A percentile compares a stretch with the other conserved stretches of the same genome.
Evolutionary conservation across 2,797 vertebrate genomes (phyloP).

Genomic region (Aldrovandia affinis): DNA sequence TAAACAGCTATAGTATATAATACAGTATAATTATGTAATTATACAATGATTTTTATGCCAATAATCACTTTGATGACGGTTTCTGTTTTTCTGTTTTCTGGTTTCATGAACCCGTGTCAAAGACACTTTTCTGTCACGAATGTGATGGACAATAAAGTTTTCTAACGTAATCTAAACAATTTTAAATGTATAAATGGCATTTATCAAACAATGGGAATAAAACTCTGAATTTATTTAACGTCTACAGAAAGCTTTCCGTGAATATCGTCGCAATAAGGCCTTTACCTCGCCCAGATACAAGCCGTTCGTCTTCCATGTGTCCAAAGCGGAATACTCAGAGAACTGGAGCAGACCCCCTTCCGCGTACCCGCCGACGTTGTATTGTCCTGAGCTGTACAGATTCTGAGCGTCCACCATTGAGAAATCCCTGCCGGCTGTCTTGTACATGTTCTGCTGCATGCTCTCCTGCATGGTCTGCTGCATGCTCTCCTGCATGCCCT

Average conservation of each 20-base stretch:
- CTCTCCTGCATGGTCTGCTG: background rate
- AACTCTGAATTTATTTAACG: too few relatives aligned
- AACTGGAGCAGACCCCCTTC: slow-evolving; percentile 34
- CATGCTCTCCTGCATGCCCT: too few relatives aligned
- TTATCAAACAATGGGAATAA: background rate
- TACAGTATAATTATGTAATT: too few relatives aligned
- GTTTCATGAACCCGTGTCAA: too few relatives aligned
- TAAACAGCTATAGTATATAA: too few relatives aligned
- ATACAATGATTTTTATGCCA: background rate
- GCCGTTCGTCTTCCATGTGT: slow-evolving; percentile 57
- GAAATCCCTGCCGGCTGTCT: slow-evolving; percentile 35
- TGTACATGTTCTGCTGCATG: slow-evolving; percentile 36
- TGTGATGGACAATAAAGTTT: too few relatives aligned
- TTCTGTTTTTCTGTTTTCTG: too few relatives aligned
- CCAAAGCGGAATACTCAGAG: slow-evolving; percentile 25
- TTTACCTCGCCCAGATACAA: slow-evolving; percentile 54
- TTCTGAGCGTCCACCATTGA: slow-evolving; percentile 24
- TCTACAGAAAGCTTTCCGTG: too few relatives aligned
- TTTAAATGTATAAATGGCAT: background rate
- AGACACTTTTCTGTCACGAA: too few relatives aligned
- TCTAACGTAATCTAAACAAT: too few relatives aligned
- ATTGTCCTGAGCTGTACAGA: slow-evolving; percentile 34
- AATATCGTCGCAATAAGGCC: too few relatives aligned
- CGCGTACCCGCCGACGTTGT: slow-evolving; percentile 24
- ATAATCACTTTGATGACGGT: too few relatives aligned